Evolutionary conservation across 2,113 vertebrate species (phyloP), one percentile per base, ranked within the genome.

Genomic region (Dinomys branickii): DNA sequence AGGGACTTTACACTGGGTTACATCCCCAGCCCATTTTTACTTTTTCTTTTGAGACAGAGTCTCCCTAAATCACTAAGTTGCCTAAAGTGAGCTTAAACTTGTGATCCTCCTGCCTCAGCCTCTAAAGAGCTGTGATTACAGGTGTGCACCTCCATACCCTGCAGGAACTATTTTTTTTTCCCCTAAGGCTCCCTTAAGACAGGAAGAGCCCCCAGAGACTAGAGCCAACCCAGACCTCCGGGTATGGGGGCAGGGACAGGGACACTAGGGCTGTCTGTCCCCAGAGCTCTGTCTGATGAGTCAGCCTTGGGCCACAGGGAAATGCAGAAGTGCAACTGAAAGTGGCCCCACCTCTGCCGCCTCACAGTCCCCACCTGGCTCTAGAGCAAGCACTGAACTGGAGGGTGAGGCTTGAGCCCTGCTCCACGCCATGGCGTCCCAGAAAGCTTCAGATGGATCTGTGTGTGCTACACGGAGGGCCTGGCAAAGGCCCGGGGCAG

Each of bases 361-460:
- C 26, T 2, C 6, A 3, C 9, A 67, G 28, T 19, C 17, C 65
- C 22, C 16, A 16, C 63, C 63, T 0, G 3, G 58, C 16, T 12
- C 9, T 22, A 9, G 87, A 35, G 24, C 35, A 4, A 63, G 35
- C 58, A n/a, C 47, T 3, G 88, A 50, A 14, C 33, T 3, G 10
- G 33, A 54, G 12, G 22, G 10, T 30, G 52, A 73, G 50, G 35
- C n/a, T 71, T 9, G 67, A 38, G 38, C 69, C 69, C 17, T 20
- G 67, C 17, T 3, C 7, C 0, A 12, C 26, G 24, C 41, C 12
- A 13, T 28, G 4, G 9, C 24, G 28, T 11, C 73, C 13, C 12
- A 69, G 61, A 67, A 19, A 80, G 52, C 24, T 24, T 30, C 14
- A 47, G 33, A 44, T 8, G 44, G 26, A 7, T 78, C 6, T 47